A percentile compares a stretch with the other conserved stretches of the same genome.
phyloP scores from a whole-genome alignment of 2,888 invertebrate species.

The Cantharis rustica region DNA sequence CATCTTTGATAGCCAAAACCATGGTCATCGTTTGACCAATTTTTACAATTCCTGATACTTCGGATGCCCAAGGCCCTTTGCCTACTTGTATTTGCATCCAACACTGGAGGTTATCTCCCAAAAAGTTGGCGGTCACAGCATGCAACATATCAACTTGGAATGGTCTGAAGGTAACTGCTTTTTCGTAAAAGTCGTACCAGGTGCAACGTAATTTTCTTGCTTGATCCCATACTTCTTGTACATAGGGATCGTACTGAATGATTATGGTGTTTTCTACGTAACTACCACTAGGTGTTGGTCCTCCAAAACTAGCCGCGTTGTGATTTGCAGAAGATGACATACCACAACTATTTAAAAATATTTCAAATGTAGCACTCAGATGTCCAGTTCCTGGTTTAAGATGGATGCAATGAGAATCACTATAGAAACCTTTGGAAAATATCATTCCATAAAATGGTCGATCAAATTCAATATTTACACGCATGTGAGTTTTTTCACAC shows the following conservation, averaged over 20 bases:
- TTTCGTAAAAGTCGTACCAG: constrained; percentile 96
- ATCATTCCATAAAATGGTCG: constrained; percentile 95
- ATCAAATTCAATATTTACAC: constrained; percentile 94
- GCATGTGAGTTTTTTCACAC: constrained; percentile 94
- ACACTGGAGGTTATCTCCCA: constrained; percentile 93
- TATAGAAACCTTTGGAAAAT: constrained; percentile 93
- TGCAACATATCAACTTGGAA: constrained; percentile 96
- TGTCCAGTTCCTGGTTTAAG: constrained; percentile 90
- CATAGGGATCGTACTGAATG: constrained; percentile 93
- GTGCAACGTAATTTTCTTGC: constrained; percentile 90
- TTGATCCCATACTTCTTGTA: constrained; percentile 95
- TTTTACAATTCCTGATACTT: constrained; percentile 93
- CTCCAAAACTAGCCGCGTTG: constrained; percentile 80
- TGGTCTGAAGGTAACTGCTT: constrained; percentile 91
- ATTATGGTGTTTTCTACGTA: constrained; percentile 95
- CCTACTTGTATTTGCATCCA: constrained; percentile 98
- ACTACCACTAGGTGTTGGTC: constrained; percentile 88
- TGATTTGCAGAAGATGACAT: constrained; percentile 93
- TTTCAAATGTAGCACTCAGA: constrained; percentile 90
- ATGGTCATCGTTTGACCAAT: constrained; percentile 97
- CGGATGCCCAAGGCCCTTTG: constrained; percentile 96
- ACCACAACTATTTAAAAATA: constrained; percentile 90
- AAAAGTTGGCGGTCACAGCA: constrained; percentile 93
- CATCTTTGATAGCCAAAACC: constrained; percentile 94
- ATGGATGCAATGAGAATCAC: constrained; percentile 89